Percentiles rank a stretch among this genome's conserved stretches.
phyloP scores from a whole-genome alignment of 1,140 invertebrate species.

The Aplysia californica region DNA sequence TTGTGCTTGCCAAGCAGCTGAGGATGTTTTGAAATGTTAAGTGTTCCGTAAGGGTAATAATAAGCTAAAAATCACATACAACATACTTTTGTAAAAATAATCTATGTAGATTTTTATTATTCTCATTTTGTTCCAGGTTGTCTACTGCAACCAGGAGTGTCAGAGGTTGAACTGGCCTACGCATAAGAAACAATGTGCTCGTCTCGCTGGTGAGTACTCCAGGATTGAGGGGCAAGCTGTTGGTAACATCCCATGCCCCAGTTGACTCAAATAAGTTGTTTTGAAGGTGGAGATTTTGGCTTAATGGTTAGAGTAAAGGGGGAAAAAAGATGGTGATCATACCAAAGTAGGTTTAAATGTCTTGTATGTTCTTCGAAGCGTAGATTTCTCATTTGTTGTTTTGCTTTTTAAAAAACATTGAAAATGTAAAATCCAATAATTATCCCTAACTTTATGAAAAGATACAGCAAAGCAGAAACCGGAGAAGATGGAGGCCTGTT shows the following conservation, averaged over 20 bases:
- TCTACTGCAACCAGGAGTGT: conserved; percentile 94
- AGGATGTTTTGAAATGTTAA: neutral
- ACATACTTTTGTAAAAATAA: too few relatives aligned
- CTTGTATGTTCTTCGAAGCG: neutral
- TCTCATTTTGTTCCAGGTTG: conserved; percentile 70
- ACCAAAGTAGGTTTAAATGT: neutral
- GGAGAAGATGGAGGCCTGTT: too few relatives aligned
- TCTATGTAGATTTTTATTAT: neutral
- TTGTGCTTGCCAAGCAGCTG: neutral
- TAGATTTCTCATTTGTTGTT: neutral
- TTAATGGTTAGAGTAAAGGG: too few relatives aligned
- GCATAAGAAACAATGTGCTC: conserved; percentile 85
- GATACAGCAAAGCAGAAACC: too few relatives aligned
- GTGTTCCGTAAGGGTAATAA: neutral
- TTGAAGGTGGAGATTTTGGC: neutral
- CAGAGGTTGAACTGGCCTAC: conserved; percentile 96
- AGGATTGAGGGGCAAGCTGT: neutral
- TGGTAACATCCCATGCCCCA: neutral
- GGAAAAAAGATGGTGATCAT: too few relatives aligned
- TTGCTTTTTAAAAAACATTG: too few relatives aligned
- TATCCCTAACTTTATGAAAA: too few relatives aligned
- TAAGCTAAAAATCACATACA: neutral
- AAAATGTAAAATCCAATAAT: too few relatives aligned
- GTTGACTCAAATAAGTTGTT: neutral
- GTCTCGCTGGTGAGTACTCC: conserved; percentile 57